phyloP scores from a whole-genome alignment of 2,113 vertebrate genomes.

The Chrysochloris asiatica region DNA sequence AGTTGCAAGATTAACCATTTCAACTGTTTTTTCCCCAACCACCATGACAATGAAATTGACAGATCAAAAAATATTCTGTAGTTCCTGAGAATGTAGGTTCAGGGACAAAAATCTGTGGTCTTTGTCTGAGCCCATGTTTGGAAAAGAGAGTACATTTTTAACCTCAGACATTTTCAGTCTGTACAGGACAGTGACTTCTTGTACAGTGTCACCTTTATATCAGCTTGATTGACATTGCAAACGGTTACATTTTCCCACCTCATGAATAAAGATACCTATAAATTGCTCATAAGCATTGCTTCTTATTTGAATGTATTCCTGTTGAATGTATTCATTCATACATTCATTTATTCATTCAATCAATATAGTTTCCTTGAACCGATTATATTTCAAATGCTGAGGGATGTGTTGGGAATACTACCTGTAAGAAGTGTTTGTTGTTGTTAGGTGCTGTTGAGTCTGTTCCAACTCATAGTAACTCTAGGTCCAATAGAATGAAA shows the following conservation, averaged over 20 bases:
- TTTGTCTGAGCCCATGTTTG: not conserved
- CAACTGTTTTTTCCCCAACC: not conserved
- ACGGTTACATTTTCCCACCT: not conserved
- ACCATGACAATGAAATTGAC: not conserved
- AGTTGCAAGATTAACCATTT: slow-evolving; percentile 21
- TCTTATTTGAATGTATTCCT: not conserved
- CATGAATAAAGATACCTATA: not conserved
- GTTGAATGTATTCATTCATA: not conserved
- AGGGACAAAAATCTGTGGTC: not conserved
- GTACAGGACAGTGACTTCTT: slow-evolving; percentile 8
- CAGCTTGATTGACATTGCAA: not conserved
- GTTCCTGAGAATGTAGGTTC: not conserved
- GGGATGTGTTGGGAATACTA: not conserved
- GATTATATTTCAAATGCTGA: not conserved
- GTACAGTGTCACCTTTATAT: not conserved
- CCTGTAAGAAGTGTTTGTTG: not conserved
- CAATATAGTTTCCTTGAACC: not conserved
- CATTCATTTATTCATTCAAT: not conserved
- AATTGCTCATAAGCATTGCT: not conserved
- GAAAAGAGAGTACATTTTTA: slow-evolving; percentile 27
- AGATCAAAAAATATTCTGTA: slow-evolving; percentile 37
- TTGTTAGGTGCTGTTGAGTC: not conserved
- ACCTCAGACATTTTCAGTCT: not conserved
- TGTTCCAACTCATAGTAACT: too few species aligned
- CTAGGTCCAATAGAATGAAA: too few species aligned